Conservation (phyloP, 2,797 vertebrate species). For the Microctenopoma stevenorrisi region DNA sequence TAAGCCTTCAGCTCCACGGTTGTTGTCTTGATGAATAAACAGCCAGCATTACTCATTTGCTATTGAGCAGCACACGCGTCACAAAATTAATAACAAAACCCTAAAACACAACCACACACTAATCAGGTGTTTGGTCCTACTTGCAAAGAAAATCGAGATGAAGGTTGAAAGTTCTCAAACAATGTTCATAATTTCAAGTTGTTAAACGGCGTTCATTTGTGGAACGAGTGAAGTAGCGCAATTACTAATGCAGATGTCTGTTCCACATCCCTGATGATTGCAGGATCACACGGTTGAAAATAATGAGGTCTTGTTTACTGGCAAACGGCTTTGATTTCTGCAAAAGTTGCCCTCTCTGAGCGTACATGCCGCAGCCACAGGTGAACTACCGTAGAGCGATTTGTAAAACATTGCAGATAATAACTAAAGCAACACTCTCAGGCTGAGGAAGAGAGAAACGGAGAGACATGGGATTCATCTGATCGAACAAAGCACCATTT, state of each 20-base stretch:
- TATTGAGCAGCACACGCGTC: neutral
- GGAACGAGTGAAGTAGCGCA: conserved; percentile 56
- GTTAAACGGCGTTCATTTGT: conserved; percentile 45
- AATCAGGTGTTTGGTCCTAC: conserved; percentile 15
- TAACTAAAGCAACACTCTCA: conserved; percentile 42
- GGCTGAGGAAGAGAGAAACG: conserved; percentile 36
- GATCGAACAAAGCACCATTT: conserved; percentile 55
- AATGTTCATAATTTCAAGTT: conserved; percentile 14
- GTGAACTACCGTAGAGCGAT: conserved; percentile 53
- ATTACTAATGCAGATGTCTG: conserved; percentile 73
- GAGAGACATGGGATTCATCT: conserved; percentile 47
- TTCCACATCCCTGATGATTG: conserved; percentile 64
- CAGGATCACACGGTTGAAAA: conserved; percentile 70
- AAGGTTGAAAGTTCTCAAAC: conserved; percentile 17
- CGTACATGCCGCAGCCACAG: conserved; percentile 53
- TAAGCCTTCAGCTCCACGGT: conserved; percentile 4
- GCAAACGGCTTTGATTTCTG: conserved; percentile 62
- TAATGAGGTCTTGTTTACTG: conserved; percentile 80
- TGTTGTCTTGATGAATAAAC: conserved; percentile 25
- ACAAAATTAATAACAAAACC: conserved; percentile 18
- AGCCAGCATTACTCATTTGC: conserved; percentile 7
- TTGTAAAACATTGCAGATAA: conserved; percentile 57
- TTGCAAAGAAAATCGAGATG: conserved; percentile 23
- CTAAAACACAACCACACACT: conserved; percentile 15
- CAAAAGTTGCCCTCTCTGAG: conserved; percentile 51